Conservation (phyloP, 2,797 vertebrate species). For the Semaprochilodus insignis region DNA sequence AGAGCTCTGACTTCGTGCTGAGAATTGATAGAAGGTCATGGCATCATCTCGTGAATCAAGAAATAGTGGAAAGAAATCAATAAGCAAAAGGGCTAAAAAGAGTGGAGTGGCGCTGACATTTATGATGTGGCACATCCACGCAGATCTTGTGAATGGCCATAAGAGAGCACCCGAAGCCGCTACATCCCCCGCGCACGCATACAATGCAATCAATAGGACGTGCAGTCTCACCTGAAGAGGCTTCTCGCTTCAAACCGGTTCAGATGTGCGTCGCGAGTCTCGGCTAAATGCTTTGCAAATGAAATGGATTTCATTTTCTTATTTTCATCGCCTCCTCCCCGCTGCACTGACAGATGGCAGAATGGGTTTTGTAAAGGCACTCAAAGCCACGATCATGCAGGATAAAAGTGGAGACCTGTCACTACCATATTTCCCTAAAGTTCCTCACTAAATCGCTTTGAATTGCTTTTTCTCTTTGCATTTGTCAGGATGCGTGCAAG, state of each 20-base stretch:
- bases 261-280: conserved; percentile 28
- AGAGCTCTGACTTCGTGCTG: conserved; percentile 27
- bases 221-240: neutral
- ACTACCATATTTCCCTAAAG: conserved; percentile 69
- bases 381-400: conserved; percentile 63
- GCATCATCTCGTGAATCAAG: conserved; percentile 51
- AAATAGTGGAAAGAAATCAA: conserved; percentile 60
- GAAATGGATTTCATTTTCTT: conserved; percentile 36
- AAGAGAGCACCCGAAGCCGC: conserved; percentile 12
- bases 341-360: conserved; percentile 69
- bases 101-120: conserved; percentile 38
- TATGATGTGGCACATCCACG: conserved; percentile 37
- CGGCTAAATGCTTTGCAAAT: conserved; percentile 30
- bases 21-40: conserved; percentile 42
- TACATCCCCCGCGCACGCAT: neutral
- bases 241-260: conserved; percentile 25
- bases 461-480: conserved; percentile 70
- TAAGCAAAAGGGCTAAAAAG: conserved; percentile 42
- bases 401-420: conserved; percentile 71
- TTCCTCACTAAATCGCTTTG: conserved; percentile 63
- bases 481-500: conserved; percentile 69
- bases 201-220: conserved; percentile 34
- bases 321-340: conserved; percentile 53
- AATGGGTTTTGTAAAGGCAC: conserved; percentile 64
- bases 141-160: neutral